phyloP scores from a whole-genome alignment of 2,797 vertebrate species.

The Schizopygopsis pylzovi region DNA sequence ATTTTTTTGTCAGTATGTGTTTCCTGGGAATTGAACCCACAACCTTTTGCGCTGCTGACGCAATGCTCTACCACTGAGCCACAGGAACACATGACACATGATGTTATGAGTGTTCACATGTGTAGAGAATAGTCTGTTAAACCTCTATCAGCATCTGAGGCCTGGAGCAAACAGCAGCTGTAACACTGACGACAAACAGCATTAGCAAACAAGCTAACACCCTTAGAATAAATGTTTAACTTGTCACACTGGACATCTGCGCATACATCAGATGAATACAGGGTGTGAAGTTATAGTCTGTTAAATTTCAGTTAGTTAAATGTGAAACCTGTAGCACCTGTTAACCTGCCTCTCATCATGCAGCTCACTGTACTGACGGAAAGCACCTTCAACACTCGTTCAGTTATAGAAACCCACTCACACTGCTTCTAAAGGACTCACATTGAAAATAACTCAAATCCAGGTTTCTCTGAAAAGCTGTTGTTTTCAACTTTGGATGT shows the following conservation, averaged over 20 bases:
- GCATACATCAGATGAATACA: neutral
- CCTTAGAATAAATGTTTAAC: neutral
- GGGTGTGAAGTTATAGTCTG: conserved; percentile 33
- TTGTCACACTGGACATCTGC: conserved; percentile 6
- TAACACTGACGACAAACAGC: too few relatives aligned
- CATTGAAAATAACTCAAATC: neutral
- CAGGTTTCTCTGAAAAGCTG: neutral
- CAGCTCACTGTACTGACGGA: conserved; percentile 7
- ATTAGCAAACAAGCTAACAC: conserved; percentile 12
- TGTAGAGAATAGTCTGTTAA: neutral
- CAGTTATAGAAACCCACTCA: conserved; percentile 59
- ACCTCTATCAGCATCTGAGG: neutral
- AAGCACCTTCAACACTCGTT: conserved; percentile 61
- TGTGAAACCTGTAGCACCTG: conserved; percentile 82
- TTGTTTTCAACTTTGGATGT: neutral
- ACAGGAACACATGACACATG: too few relatives aligned
- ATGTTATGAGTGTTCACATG: too few relatives aligned
- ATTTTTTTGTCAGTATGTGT: too few relatives aligned
- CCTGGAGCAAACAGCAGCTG: neutral
- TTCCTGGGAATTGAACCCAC: too few relatives aligned
- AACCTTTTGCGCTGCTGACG: too few relatives aligned
- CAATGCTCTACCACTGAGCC: too few relatives aligned
- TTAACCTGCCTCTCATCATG: conserved; percentile 70
- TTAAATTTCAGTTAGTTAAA: conserved; percentile 63
- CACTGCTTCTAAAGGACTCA: conserved; percentile 60